Conservation (phyloP, 30 jellyfish, hydroid and myxozoan species). For the Aurelia sp. region DNA sequence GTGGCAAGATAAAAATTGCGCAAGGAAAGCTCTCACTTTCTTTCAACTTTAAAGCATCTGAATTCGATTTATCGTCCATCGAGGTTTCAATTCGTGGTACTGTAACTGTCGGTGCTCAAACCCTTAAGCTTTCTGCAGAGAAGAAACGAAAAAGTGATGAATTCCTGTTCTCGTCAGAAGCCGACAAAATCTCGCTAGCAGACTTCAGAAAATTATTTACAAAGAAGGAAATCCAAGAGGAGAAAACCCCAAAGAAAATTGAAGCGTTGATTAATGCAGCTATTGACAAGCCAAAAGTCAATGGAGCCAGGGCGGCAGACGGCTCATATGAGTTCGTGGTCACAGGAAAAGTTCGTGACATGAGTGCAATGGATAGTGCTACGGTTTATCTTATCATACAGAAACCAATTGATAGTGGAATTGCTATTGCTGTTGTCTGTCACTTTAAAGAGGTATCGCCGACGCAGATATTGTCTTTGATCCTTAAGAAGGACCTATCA, state of each 20-base stretch:
- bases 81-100: constrained; percentile 64
- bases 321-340: constrained; percentile 84
- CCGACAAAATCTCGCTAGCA: constrained; percentile 46
- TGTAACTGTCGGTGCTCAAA: constrained; percentile 45
- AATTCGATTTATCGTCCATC: constrained; percentile 31
- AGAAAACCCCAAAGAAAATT: constrained; percentile 40
- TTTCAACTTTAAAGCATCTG: constrained; percentile 58
- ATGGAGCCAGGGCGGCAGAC: constrained; percentile 68
- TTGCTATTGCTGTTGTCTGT: constrained; percentile 73
- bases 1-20: constrained; percentile 61
- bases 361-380: constrained; percentile 54
- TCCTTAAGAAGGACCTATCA: constrained; percentile 71
- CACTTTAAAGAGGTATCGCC: constrained; percentile 68
- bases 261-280: constrained; percentile 54
- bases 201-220: constrained; percentile 74
- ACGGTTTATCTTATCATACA: constrained; percentile 66
- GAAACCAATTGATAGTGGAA: constrained; percentile 57
- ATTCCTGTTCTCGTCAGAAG: constrained; percentile 56
- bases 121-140: constrained; percentile 52
- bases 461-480: constrained; percentile 50
- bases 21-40: constrained; percentile 59
- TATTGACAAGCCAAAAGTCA: constrained; percentile 62
- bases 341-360: constrained; percentile 53
- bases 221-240: constrained; percentile 52
- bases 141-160: constrained; percentile 62